These are phyloP conservation scores for Lontra canadensis DNA, from an alignment of 2,113 vertebrate species.

Conservation along the genomic window DNA sequence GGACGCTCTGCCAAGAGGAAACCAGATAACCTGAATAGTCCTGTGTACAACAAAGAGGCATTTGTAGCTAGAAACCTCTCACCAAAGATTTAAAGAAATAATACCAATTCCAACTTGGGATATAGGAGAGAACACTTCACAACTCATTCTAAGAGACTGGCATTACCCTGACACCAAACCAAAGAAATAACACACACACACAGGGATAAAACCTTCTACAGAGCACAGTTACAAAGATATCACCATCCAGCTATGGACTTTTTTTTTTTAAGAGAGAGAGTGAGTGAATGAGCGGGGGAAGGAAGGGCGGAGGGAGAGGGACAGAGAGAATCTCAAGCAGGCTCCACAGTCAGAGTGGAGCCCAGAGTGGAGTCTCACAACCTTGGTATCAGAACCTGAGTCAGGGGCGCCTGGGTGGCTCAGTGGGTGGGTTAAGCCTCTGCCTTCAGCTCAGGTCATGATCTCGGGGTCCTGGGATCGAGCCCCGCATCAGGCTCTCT, in stretches of 20 bases:
- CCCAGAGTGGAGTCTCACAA: not conserved
- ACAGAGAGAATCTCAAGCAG: not conserved
- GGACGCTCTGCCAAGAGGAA: not conserved
- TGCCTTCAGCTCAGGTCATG: too few species aligned
- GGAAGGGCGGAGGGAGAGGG: not conserved
- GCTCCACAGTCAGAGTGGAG: not conserved
- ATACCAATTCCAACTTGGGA: not conserved
- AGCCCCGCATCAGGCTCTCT: too few species aligned
- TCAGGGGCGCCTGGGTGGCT: too few species aligned
- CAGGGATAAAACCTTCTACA: not conserved
- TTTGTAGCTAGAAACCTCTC: not conserved
- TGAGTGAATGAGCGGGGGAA: not conserved
- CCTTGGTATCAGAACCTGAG: not conserved
- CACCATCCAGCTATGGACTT: not conserved
- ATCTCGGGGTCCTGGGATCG: too few species aligned
- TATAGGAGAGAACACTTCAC: not conserved
- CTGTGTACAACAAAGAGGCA: not conserved
- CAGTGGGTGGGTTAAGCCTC: too few species aligned
- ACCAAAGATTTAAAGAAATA: not conserved
- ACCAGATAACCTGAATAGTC: not conserved
- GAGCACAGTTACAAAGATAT: not conserved
- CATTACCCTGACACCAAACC: not conserved
- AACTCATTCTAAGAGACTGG: not conserved
- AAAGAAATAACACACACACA: not conserved
- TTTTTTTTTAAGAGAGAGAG: not conserved